Evolutionary conservation across 1,140 invertebrate species (phyloP).

Genomic region (Tetramorium simillimum): DNA sequence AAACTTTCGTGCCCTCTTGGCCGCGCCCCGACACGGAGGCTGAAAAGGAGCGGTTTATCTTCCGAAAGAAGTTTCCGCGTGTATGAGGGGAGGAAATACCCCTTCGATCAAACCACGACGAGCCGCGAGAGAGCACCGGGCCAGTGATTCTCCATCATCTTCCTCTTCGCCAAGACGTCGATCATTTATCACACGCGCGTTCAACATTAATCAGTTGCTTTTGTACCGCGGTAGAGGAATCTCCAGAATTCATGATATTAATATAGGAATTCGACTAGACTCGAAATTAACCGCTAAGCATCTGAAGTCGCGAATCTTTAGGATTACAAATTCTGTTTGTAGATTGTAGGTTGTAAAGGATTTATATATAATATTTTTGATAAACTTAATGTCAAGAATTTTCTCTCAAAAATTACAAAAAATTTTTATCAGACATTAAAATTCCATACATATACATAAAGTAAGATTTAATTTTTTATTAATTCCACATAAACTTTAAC

Average conservation of each 20-base stretch:
- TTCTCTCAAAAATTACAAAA: neutral
- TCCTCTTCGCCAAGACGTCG: conserved; percentile 53
- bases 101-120: conserved; percentile 72
- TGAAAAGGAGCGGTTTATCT: conserved; percentile 70
- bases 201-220: conserved; percentile 51
- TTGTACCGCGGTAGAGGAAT: conserved; percentile 2
- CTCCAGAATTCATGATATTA: conserved; percentile 32
- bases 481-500: neutral
- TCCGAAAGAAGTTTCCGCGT: conserved; percentile 70
- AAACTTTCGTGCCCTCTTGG: conserved; percentile 56
- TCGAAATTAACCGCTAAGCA: conserved; percentile 6
- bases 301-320: neutral
- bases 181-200: conserved; percentile 47
- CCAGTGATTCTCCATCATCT: conserved; percentile 41
- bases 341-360: neutral
- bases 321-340: neutral
- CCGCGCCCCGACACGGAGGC: conserved; percentile 7
- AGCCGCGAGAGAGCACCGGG: conserved; percentile 58
- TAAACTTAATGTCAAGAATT: neutral
- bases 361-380: neutral
- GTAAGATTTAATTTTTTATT: neutral
- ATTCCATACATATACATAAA: neutral
- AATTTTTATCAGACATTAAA: neutral
- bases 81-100: conserved; percentile 66
- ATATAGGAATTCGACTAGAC: conserved; percentile 24